Base-by-base conservation (phyloP, 1,140 invertebrate genomes). In the Sycophaga agraensis region DNA sequence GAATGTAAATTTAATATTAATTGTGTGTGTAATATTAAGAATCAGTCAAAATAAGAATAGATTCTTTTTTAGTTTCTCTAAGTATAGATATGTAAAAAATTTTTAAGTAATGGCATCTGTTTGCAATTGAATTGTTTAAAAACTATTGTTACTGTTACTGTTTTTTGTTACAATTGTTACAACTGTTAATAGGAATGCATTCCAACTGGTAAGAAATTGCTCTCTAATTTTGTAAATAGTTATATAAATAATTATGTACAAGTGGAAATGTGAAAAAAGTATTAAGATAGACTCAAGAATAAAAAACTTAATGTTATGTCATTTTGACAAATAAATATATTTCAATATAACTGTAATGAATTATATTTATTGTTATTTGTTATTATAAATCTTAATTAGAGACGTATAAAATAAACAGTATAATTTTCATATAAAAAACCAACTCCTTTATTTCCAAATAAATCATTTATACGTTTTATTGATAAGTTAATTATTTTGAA, bases 221-320 rank as follows among this genome's bases (percentile, higher is more conserved):
- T 76, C 74, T 76, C 74, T 76, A 74, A 68, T 63, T 69, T 57
- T 73, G 70, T 74, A 74, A 43, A 73, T 73, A 74, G 54, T 55
- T 57, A 67, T 56, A 45, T 35, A 22, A 39, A 17, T 59, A 37
- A 22, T n/a, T n/a, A n/a, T n/a, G n/a, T n/a, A n/a, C n/a, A n/a
- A n/a, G n/a, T n/a, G n/a, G n/a, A n/a, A n/a, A n/a, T n/a, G n/a
- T n/a, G n/a, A n/a, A n/a, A n/a, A 31, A 6, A 31, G 4, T 31
- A 17, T 12, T 46, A 46, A 21, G 24, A 31, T 48, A 48, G 31
- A 28, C n/a, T 11, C 11, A 31, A n/a, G n/a, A 6, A 48, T 14
- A 63, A 45, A 42, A 39, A 35, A 21, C 8, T 9, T 12, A 9
- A 3, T 49, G 16, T 34, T 17, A 37, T 1, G 31, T 19, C 7